Base-by-base conservation (phyloP, 2,888 invertebrate genomes). In the Augochlorella aurata region DNA sequence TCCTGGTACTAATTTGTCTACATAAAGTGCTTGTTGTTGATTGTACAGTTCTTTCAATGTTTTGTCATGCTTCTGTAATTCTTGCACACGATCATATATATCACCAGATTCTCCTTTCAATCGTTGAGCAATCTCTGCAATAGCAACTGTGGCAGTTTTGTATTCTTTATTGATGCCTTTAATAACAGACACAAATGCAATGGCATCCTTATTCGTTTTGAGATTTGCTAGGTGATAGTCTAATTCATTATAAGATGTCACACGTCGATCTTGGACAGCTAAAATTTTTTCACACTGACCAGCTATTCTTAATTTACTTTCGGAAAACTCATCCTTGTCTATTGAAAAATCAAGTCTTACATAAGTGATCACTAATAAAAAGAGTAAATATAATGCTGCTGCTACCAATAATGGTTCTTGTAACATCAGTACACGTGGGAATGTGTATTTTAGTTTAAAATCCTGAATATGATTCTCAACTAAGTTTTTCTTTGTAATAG, bases 401-500 rank as follows among this genome's bases (percentile, higher is more conserved):
- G 98, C 97, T 47, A 99, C 97, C 73, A 99, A 94, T 58, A 99
- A 93, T 0, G 99, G 99, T 93, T 99, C 99, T 92, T 98, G 98
- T 63, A 99, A 94, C 96, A 99, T 96, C 49, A 97, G 94, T 66
- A 97, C 93, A 88, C 97, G 96, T 50, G 97, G 96, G 95, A 98
- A 99, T 88, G 96, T 96, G 94, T 99, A 99, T 84, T 96, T 96
- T 63, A 99, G 94, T 94, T 97, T 97, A 93, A 99, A 97, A 94
- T 98, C 97, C 94, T 98, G 97, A 91, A 99, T 99, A 92, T 99
- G 99, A 92, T 97, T 97, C 92, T 99, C 99, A 0, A 99, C 98
- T 82, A 99, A 94, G 94, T 99, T 98, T 29, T 94, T 95, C 93
- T 97, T 97, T 1, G 95, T 95, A 76, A 99, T 96, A 12, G 96